Base-by-base conservation (phyloP, 2,888 invertebrate species). In the Microctonus aethiopoides region DNA sequence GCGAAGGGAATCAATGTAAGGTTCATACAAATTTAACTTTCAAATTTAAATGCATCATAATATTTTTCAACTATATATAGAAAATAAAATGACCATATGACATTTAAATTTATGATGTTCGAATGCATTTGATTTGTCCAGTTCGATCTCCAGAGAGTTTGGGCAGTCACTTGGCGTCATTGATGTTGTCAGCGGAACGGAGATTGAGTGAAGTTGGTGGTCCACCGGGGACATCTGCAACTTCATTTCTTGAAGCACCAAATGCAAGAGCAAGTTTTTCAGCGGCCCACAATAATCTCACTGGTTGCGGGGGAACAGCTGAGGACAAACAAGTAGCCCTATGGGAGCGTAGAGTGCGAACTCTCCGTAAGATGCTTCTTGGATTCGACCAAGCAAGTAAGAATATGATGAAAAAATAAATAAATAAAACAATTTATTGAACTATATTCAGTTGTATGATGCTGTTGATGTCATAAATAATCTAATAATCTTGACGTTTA, bases 331-430 rank as follows among this genome's bases (percentile, higher is more conserved):
- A 95, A 86, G 91, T 94, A 63, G 92, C 94, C 74, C 91, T 95
- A 65, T 97, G 97, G 96, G 95, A 97, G 79, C 90, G 96, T 74
- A 91, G 95, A 79, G 91, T 93, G 60, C 90, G 94, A 80, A 92
- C 94, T 0, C 89, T 96, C 52, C 93, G 92, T 87, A 92, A 89
- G 87, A 92, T 98, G 90, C 90, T 95, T 41, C 88, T 93, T 34
- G 97, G 97, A 59, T 96, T 96, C 89, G 95, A 96, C 79, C 94
- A 95, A 87, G 92, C 95, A 11, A 89, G 91, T 91, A 83, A 88
- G 90, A 78, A 41, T 56, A 16, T 56, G 22, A 57, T 16, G 5
- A 65, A 36, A 52, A 20, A 51, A 59, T 56, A 64, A 29, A 56
- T 11, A 36, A 34, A 26, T 9, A 56, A 56, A 16, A 36, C 16